phyloP scores from a whole-genome alignment of 2,113 vertebrate genomes.

The Laticauda colubrina region DNA sequence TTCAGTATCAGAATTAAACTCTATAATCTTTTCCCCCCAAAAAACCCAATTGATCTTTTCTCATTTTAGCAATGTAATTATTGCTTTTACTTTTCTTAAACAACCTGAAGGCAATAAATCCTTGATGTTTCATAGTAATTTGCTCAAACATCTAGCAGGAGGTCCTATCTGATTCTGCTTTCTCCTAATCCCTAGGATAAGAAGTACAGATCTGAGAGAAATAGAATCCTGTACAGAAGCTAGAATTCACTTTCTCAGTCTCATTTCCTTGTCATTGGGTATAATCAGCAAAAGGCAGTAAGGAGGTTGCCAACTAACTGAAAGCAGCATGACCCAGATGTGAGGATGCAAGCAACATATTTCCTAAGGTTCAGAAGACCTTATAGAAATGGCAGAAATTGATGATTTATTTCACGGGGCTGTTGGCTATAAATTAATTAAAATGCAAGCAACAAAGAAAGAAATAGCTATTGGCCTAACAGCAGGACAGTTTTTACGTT shows the following conservation, averaged over 20 bases:
- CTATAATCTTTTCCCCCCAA: not conserved
- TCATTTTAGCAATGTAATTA: not conserved
- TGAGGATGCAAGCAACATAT: not conserved
- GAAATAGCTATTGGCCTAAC: not conserved
- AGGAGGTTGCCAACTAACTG: not conserved
- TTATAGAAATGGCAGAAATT: not conserved
- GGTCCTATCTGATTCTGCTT: not conserved
- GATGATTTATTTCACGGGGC: not conserved
- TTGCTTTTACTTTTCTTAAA: not conserved
- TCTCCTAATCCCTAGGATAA: not conserved
- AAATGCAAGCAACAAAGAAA: not conserved
- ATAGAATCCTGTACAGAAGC: not conserved
- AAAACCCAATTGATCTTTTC: not conserved
- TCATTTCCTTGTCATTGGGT: not conserved
- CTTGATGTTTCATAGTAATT: not conserved
- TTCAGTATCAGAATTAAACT: not conserved
- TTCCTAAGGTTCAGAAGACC: not conserved
- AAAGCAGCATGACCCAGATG: not conserved
- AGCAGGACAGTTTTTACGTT: not conserved
- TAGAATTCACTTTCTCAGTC: not conserved
- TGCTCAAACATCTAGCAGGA: not conserved
- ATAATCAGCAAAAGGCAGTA: not conserved
- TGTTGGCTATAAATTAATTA: not conserved
- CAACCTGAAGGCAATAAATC: not conserved
- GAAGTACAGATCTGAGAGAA: not conserved